phyloP scores from a whole-genome alignment of 2,888 invertebrate genomes.

The Caenorhabditis wallacei region DNA sequence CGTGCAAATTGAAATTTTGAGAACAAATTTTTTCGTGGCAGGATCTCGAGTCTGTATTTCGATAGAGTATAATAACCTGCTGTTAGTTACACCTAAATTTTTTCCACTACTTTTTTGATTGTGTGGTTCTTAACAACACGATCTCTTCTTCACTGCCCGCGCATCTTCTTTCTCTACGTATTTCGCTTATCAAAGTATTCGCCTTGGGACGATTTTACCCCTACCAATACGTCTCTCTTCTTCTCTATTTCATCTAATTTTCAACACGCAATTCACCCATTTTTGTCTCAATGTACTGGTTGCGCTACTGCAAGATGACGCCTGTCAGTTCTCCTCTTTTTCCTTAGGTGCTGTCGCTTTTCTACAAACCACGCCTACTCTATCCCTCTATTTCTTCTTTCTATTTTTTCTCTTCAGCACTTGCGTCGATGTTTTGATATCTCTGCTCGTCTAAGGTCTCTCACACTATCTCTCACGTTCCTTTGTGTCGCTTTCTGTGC shows the following conservation, averaged over 20 bases:
- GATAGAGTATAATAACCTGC: no score
- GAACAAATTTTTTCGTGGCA: not conserved
- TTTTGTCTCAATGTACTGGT: conserved; percentile 28
- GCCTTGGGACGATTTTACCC: not conserved
- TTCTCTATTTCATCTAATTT: not conserved
- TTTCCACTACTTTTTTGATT: not conserved
- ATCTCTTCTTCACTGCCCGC: not conserved
- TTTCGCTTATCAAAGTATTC: conserved; percentile 20
- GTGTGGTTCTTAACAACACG: no score
- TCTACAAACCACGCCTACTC: conserved; percentile 29
- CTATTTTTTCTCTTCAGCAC: conserved; percentile 16
- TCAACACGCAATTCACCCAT: conserved; percentile 22
- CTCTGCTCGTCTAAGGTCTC: conserved; percentile 29
- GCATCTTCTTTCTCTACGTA: not conserved
- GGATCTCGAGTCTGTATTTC: no score
- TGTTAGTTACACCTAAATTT: no score
- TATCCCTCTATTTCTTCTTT: conserved; percentile 19
- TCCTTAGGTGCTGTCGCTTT: conserved; percentile 35
- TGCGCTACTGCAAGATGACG: conserved; percentile 23
- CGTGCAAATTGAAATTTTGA: not conserved
- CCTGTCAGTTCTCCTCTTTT: conserved; percentile 29
- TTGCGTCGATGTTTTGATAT: conserved; percentile 41
- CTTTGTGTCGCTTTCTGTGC: conserved; percentile 37
- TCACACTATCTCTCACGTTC: conserved; percentile 28
- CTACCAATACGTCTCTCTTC: conserved; percentile 16